Evolutionary conservation across 2,888 invertebrate genomes (phyloP), one percentile per base, ranked within the genome.

Genomic region (Calameuta filiformis): DNA sequence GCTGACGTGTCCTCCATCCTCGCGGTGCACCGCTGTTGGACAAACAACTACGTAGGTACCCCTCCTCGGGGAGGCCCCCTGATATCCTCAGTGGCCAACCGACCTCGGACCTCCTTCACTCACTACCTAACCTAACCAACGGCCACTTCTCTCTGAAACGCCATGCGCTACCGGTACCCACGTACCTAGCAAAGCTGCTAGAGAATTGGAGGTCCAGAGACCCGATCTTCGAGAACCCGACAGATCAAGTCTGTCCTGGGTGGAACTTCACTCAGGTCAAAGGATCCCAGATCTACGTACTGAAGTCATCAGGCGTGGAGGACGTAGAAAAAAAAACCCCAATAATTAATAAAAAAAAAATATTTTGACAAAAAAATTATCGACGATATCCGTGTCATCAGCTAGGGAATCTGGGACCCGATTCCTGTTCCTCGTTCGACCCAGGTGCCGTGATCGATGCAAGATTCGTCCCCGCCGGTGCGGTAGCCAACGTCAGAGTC

Each of bases 31-130:
- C 40, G 11, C 31, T 30, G 81, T 83, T 76, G 81, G 80, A 81
- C 82, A 84, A 83, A 85, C 84, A 83, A 83, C 23, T 71, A 76
- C 69, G n/a, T 12, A 69, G 76, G 31, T 73, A 68, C 73, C 75
- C 78, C 78, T 78, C 78, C 78, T 75, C 73, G 76, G 76, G 83
- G 12, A 3, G 4, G 33, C 4, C 3, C 83, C 85, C 83, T 83
- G 84, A 86, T 85, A 87, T 85, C 85, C 86, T 87, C 87, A 85
- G 87, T 80, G 86, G 86, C 84, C 87, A 85, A 81, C 87, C 87
- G 83, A 87, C 86, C 85, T 83, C 83, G 56, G 23, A 23, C 56
- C 56, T 56, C 23, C 23, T 23, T 23, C 23, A 2, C 56, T 56
- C 9, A 9, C 23, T 2, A 23, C 56, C 56, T 23, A 23, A 56